Percentiles rank a stretch among this genome's conserved stretches.
phyloP scores from a whole-genome alignment of 1,140 invertebrate species.

The Oryctes rhinoceros region DNA sequence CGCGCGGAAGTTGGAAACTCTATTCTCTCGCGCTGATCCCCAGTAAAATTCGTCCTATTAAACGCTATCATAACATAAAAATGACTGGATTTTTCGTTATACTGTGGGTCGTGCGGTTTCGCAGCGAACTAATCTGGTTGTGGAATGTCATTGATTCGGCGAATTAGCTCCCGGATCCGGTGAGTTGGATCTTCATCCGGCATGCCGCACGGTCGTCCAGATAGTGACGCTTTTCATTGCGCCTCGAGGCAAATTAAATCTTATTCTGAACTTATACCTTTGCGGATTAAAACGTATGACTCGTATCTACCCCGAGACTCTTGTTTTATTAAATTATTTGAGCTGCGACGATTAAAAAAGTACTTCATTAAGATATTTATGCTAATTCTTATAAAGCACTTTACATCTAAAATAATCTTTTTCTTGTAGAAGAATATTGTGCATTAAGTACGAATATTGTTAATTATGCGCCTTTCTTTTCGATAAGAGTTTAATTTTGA shows the following conservation, averaged over 20 bases:
- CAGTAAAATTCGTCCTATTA: conserved; percentile 18
- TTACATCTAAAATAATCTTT: no score
- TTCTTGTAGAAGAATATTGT: no score
- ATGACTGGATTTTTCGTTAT: conserved; percentile 28
- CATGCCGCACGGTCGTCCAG: not conserved
- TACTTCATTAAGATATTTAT: no score
- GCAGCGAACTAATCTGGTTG: conserved; percentile 47
- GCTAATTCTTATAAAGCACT: no score
- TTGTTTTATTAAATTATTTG: not conserved
- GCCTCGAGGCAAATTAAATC: conserved; percentile 1
- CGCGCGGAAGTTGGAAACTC: not conserved
- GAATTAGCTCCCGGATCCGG: conserved; percentile 47
- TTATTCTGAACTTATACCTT: not conserved
- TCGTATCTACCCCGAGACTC: not conserved
- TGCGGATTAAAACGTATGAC: not conserved
- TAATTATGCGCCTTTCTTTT: no score
- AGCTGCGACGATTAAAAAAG: no score
- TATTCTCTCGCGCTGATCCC: not conserved
- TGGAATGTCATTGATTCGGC: conserved; percentile 48
- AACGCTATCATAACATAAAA: conserved; percentile 32
- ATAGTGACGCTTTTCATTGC: not conserved
- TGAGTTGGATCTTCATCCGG: conserved; percentile 40
- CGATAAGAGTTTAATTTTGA: no score
- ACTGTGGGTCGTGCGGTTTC: conserved; percentile 44
- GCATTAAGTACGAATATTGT: no score